Percentiles rank a stretch among this genome's conserved stretches.
These are phyloP conservation scores for Erpobdella octoculata DNA, from an alignment of 2,888 invertebrate species.

Conservation along the genomic window DNA sequence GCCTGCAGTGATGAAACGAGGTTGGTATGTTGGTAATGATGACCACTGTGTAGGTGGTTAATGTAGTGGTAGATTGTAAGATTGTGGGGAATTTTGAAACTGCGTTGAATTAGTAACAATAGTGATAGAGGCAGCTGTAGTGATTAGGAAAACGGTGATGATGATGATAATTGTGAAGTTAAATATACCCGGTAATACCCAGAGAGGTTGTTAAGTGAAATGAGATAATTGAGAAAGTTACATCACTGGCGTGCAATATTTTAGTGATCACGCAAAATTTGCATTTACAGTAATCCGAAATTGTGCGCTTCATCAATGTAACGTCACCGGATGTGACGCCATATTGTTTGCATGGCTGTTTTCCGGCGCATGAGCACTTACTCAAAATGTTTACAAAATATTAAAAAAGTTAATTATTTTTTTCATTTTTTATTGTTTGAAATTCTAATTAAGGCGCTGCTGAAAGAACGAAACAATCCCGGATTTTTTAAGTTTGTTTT, in stretches of 20 bases:
- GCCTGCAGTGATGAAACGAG: background rate
- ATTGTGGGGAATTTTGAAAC: background rate
- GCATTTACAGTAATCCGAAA: background rate
- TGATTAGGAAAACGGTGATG: background rate
- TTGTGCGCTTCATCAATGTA: background rate
- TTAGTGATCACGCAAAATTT: too few relatives aligned
- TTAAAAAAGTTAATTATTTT: too few relatives aligned
- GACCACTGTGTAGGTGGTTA: background rate
- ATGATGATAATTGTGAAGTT: background rate
- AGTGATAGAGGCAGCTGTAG: too few relatives aligned
- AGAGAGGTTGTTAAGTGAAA: too few relatives aligned
- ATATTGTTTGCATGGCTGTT: slow-evolving; percentile 1
- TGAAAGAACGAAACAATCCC: too few relatives aligned
- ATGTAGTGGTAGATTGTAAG: background rate
- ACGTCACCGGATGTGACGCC: slow-evolving; percentile 2
- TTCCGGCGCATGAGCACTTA: background rate
- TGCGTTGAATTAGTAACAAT: background rate
- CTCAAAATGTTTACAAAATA: background rate
- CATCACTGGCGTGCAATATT: too few relatives aligned
- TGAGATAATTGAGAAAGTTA: too few relatives aligned
- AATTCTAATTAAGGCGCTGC: too few relatives aligned
- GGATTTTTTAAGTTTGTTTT: too few relatives aligned
- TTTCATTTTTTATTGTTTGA: too few relatives aligned
- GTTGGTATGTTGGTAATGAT: background rate
- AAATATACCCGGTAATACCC: background rate